Conservation (phyloP, 2,797 vertebrate genomes). For the Mus spretus region DNA sequence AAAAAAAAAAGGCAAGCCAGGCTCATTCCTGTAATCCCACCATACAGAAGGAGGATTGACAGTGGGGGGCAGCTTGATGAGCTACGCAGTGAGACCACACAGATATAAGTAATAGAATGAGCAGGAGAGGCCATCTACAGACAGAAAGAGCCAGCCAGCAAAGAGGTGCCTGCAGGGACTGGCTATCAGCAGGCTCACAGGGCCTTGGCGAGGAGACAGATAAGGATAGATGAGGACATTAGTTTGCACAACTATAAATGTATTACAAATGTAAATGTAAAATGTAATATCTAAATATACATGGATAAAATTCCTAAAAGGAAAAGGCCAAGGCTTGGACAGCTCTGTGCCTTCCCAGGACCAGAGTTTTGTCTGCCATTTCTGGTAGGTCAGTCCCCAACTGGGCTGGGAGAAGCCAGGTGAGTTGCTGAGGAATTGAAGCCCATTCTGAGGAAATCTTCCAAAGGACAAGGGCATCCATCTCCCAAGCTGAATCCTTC, state of each 20-base stretch:
- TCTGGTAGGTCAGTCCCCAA: background rate
- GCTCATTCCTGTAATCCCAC: background rate
- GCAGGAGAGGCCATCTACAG: background rate
- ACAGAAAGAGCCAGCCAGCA: fast-evolving
- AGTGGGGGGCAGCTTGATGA: background rate
- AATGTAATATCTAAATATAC: background rate
- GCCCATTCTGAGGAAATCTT: background rate
- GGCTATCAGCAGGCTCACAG: background rate
- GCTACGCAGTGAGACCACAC: background rate
- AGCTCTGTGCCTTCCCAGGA: background rate
- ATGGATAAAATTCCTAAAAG: background rate
- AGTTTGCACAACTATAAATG: background rate
- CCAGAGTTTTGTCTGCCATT: background rate
- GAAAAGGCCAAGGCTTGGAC: background rate
- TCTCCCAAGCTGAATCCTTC: background rate
- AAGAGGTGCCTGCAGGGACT: background rate
- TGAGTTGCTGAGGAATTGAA: background rate
- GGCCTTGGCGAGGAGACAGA: too few species aligned
- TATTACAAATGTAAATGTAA: background rate
- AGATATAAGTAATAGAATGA: background rate
- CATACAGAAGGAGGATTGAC: background rate
- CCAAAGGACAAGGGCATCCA: background rate
- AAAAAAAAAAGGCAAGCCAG: background rate
- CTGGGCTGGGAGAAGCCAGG: too few species aligned
- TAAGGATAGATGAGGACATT: background rate